A percentile compares a stretch with the other conserved stretches of the same genome.
These are phyloP conservation scores for Actias luna DNA, from an alignment of 2,888 invertebrate genomes.

Conservation along the genomic window DNA sequence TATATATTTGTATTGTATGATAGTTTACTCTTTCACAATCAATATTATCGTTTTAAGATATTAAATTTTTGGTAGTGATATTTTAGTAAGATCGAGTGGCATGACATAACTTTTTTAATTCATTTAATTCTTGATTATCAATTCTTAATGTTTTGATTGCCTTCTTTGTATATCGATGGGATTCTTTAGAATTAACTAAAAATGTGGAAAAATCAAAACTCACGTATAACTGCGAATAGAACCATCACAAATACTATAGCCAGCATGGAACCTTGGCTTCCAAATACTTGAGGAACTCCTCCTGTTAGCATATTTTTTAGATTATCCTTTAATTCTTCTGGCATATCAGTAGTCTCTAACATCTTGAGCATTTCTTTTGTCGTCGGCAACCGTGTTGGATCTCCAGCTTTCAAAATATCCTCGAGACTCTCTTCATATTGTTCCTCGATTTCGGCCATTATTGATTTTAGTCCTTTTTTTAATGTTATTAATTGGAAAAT, in stretches of 20 bases:
- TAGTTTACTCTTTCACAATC: background rate
- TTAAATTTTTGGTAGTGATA: background rate
- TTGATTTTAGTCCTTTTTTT: conserved; percentile 17
- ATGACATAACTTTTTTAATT: background rate
- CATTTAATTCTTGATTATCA: background rate
- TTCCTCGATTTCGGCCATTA: conserved; percentile 42
- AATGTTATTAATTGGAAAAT: conserved; percentile 18
- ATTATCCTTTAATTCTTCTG: conserved; percentile 83
- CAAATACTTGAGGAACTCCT: conserved; percentile 63
- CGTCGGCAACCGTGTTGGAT: conserved; percentile 64
- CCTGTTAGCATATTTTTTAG: conserved; percentile 77
- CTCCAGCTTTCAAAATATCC: conserved; percentile 55
- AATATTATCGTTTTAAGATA: background rate
- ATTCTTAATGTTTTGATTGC: background rate
- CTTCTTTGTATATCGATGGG: background rate
- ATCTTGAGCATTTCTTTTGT: conserved; percentile 81
- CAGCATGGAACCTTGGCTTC: conserved; percentile 45
- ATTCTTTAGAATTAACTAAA: background rate
- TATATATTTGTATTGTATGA: background rate
- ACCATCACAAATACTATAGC: conserved; percentile 55
- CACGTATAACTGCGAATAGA: conserved; percentile 60
- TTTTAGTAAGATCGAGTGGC: background rate
- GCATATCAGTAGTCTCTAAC: conserved; percentile 81
- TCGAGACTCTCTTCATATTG: conserved; percentile 41
- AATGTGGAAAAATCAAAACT: conserved; percentile 43